Percentiles rank a stretch among this genome's conserved stretches.
phyloP scores from a whole-genome alignment of 2,888 invertebrate genomes.

The Brachycybe producta region DNA sequence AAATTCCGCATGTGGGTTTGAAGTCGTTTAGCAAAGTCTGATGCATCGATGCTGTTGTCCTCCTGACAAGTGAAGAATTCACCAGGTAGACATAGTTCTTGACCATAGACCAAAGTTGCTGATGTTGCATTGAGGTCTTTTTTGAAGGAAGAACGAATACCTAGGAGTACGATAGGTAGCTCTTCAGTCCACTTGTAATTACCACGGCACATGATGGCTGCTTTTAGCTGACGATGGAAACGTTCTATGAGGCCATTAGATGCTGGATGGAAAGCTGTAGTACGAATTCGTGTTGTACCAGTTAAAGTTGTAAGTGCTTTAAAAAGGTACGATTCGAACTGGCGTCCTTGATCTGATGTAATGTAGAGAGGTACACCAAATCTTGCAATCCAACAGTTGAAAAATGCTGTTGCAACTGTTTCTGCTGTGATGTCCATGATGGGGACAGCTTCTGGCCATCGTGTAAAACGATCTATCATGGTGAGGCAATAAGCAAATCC shows the following conservation, averaged over 20 bases:
- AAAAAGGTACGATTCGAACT: constrained; percentile 22
- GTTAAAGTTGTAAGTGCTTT: constrained; percentile 12
- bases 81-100: not conserved
- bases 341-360: constrained; percentile 24
- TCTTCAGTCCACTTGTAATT: not conserved
- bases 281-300: constrained; percentile 19
- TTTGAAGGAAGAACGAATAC: not conserved
- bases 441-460: constrained; percentile 24
- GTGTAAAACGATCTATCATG: constrained; percentile 15
- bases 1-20: not conserved
- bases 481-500: constrained; percentile 1
- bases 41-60: no score
- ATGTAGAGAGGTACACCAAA: constrained; percentile 23
- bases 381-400: constrained; percentile 22
- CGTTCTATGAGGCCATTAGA: constrained; percentile 26
- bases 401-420: constrained; percentile 20
- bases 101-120: not conserved
- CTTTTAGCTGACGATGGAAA: constrained; percentile 25
- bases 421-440: constrained; percentile 20
- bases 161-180: not conserved
- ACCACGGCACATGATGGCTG: constrained; percentile 21
- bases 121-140: not conserved
- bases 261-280: constrained; percentile 23
- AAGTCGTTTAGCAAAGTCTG: not conserved
- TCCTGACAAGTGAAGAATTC: not conserved